These are phyloP conservation scores for Amaurobius ferox DNA, from an alignment of 2,888 invertebrate species.

Conservation along the genomic window DNA sequence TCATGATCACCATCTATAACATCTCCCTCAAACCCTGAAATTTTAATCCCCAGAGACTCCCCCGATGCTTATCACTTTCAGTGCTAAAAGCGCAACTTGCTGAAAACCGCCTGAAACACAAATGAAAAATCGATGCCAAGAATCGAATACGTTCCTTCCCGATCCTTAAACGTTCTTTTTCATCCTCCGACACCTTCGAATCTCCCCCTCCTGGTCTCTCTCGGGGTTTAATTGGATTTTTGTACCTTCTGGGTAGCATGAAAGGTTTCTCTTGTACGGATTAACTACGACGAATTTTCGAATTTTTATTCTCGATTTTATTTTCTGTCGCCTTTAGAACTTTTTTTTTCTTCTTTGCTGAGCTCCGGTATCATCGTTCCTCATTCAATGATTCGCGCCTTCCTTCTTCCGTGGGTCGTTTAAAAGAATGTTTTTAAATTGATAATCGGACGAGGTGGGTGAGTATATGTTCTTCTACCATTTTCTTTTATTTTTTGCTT, in stretches of 20 bases:
- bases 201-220: constrained; percentile 9
- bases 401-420: neutral
- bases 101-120: constrained; percentile 7
- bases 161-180: constrained; percentile 16
- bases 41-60: neutral
- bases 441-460: neutral
- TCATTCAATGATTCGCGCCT: neutral
- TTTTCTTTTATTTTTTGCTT: too few relatives aligned
- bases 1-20: too few relatives aligned
- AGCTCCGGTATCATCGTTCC: neutral
- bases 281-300: constrained; percentile 30
- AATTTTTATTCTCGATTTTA: constrained; percentile 19
- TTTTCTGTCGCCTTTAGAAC: neutral
- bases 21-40: neutral
- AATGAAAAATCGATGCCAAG: constrained; percentile 56
- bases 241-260: constrained; percentile 50
- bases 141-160: constrained; percentile 4
- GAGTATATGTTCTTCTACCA: neutral
- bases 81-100: constrained; percentile 5
- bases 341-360: neutral
- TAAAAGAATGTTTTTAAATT: neutral
- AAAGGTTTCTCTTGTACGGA: constrained; percentile 66
- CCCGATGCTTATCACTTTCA: neutral
- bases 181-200: constrained; percentile 14
- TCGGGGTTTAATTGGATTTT: constrained; percentile 68